Conservation (phyloP, 2,113 vertebrate species). For the Atherinomorus stipes region DNA sequence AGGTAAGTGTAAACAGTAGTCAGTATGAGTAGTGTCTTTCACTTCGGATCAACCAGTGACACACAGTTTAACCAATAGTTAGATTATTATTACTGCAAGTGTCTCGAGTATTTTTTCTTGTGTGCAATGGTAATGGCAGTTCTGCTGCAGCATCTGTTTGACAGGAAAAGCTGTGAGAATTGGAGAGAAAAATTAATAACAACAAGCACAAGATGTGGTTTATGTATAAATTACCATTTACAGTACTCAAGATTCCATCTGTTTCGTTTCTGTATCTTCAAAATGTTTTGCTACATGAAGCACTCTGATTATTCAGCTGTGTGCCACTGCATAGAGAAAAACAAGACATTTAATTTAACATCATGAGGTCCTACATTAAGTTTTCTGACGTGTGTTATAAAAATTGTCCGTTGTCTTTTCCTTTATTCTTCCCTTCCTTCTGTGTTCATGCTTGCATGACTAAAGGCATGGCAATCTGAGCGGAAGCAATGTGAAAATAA, state of each 20-base stretch:
- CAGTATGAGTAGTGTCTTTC: background rate
- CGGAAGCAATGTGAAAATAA: slow-evolving; percentile 63
- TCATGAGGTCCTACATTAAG: background rate
- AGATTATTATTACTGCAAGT: slow-evolving; percentile 10
- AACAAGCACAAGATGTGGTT: background rate
- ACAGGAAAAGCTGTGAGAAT: background rate
- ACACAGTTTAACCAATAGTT: slow-evolving; percentile 8
- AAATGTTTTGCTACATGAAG: slow-evolving; percentile 6
- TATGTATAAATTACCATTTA: background rate
- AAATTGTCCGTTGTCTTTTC: slow-evolving; percentile 13
- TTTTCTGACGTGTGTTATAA: background rate
- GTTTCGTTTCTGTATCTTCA: background rate
- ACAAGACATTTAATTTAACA: background rate
- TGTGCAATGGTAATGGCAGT: background rate
- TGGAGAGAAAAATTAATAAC: background rate
- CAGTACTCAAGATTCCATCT: background rate
- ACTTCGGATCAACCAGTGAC: background rate
- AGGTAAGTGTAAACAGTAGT: slow-evolving; percentile 81
- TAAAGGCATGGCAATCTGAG: slow-evolving; percentile 49
- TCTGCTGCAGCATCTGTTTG: background rate
- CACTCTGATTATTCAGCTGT: background rate
- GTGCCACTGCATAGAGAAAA: background rate
- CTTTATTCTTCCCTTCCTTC: slow-evolving; percentile 10
- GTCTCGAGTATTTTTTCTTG: slow-evolving; percentile 4
- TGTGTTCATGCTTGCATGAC: slow-evolving; percentile 11